Evolutionary conservation across 2,797 vertebrate species (phyloP).

Genomic region (Trachops cirrhosus): DNA sequence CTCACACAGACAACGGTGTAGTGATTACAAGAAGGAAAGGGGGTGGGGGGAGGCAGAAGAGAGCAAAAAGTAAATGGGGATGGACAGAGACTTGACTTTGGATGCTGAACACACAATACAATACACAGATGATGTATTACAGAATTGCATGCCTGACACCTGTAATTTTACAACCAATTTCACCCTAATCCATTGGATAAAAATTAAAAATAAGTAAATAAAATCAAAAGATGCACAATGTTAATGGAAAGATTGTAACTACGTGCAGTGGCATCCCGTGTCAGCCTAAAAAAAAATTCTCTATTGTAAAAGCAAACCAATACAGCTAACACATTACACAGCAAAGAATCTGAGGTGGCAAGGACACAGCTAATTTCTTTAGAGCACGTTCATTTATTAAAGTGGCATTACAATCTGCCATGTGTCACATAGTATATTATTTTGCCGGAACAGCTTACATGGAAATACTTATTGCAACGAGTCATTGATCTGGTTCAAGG

Average conservation of each 20-base stretch:
- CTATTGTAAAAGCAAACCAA: not conserved
- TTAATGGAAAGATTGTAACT: not conserved
- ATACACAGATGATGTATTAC: not conserved
- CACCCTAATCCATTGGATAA: not conserved
- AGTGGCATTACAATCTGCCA: conserved; percentile 59
- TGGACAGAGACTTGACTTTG: not conserved
- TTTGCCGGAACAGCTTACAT: conserved; percentile 67
- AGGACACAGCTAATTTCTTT: conserved; percentile 64
- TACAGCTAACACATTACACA: not conserved
- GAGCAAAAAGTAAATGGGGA: not conserved
- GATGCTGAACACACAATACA: not conserved
- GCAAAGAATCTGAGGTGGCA: not conserved
- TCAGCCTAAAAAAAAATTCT: not conserved
- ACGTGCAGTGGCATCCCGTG: not conserved
- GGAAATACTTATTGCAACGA: conserved; percentile 70
- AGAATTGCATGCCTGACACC: not conserved
- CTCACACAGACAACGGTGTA: not conserved
- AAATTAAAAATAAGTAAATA: not conserved
- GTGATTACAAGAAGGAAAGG: not conserved
- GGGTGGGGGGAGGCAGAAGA: not conserved
- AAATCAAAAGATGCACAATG: conserved; percentile 42
- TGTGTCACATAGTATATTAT: conserved; percentile 55
- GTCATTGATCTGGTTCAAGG: conserved; percentile 64
- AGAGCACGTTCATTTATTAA: conserved; percentile 66
- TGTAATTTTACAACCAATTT: not conserved